Evolutionary conservation across 2,888 invertebrate species (phyloP), one percentile per base, ranked within the genome.

Genomic region (Operophtera brumata): DNA sequence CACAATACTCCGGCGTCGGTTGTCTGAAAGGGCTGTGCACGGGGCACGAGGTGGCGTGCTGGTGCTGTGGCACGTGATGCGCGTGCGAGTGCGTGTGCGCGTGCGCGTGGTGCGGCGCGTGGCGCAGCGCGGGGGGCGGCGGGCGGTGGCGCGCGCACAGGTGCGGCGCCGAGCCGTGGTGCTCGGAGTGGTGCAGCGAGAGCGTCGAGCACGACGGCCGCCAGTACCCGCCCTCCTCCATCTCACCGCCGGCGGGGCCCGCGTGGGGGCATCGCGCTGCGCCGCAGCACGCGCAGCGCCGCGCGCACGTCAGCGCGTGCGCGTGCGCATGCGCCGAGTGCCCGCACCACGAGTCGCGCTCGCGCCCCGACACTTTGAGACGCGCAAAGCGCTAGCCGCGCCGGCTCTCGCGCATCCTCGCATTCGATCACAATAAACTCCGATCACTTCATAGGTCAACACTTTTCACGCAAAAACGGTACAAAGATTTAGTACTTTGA

Each of bases 21-120:
- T 93, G 94, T 62, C 94, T 88, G 80, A 93, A 94, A 25, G 94
- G 94, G 73, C 94, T 94, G 86, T 94, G 94, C 73, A 94, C 94
- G 42, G 94, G 94, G 73, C 94, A 94, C 73, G 93, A 91, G 75
- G 73, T 50, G 85, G 79, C 70, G 67, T 84, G 84, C 59, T 80
- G 80, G 86, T 79, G 85, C 74, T 73, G 86, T 69, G 78, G 81
- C 62, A 73, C 62, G 61, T 78, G 80, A 53, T 82, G 90, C 79
- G 82, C 42, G 71, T 84, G 81, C 37, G 57, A 10, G 54, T 71
- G 84, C 35, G 47, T 36, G 39, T 55, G 55, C 13, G 41, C 42
- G 11, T 56, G 82, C 77, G 87, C 77, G 74, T 89, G 78, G 30
- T 43, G 56, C 30, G 32, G 91, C 64, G 87, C 75, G 77, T 85